Conservation (phyloP, 2,113 vertebrate genomes). For the Colistium nudipinnis region DNA sequence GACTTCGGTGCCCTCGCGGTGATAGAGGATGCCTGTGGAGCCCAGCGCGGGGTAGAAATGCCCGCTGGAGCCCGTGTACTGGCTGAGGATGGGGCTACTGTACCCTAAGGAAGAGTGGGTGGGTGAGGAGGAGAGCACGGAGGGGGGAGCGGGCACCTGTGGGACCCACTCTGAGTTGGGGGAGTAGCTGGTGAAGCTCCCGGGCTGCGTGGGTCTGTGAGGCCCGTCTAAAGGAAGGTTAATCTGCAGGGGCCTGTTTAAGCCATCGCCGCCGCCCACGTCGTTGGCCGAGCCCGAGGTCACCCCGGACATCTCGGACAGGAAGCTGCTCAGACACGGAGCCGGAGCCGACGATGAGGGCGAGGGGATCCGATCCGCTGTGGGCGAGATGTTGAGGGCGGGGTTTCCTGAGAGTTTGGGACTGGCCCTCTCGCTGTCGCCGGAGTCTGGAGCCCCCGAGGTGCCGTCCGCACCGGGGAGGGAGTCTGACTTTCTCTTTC, state of each 20-base stretch:
- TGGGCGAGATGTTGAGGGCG: slow-evolving; percentile 79
- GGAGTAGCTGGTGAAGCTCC: slow-evolving; percentile 87
- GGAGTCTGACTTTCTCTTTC: slow-evolving; percentile 94
- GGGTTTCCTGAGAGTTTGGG: slow-evolving; percentile 77
- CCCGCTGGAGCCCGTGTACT: slow-evolving; percentile 85
- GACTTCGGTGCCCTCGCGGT: slow-evolving; percentile 93
- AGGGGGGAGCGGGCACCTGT: slow-evolving; percentile 83
- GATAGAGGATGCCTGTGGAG: slow-evolving; percentile 83
- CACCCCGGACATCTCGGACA: slow-evolving; percentile 94
- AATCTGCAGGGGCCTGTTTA: slow-evolving; percentile 80
- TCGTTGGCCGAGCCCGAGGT: slow-evolving; percentile 68
- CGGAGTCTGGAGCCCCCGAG: slow-evolving; percentile 82
- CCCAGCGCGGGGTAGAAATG: slow-evolving; percentile 90
- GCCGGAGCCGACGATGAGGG: slow-evolving; percentile 75
- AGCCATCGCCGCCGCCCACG: slow-evolving; percentile 82
- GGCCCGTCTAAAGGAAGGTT: slow-evolving; percentile 85
- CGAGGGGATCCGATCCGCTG: slow-evolving; percentile 85
- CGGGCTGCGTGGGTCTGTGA: slow-evolving; percentile 86
- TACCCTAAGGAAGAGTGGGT: slow-evolving; percentile 85
- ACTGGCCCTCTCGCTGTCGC: slow-evolving; percentile 81
- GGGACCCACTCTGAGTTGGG: slow-evolving; percentile 84
- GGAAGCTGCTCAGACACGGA: slow-evolving; percentile 90
- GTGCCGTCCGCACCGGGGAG: slow-evolving; percentile 67
- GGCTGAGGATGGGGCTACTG: slow-evolving; percentile 87
- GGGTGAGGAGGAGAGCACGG: slow-evolving; percentile 82